Percentiles rank a stretch among this genome's conserved stretches.
These are phyloP conservation scores for Chroicocephalus ridibundus DNA, from an alignment of 2,113 vertebrate genomes.

Conservation along the genomic window DNA sequence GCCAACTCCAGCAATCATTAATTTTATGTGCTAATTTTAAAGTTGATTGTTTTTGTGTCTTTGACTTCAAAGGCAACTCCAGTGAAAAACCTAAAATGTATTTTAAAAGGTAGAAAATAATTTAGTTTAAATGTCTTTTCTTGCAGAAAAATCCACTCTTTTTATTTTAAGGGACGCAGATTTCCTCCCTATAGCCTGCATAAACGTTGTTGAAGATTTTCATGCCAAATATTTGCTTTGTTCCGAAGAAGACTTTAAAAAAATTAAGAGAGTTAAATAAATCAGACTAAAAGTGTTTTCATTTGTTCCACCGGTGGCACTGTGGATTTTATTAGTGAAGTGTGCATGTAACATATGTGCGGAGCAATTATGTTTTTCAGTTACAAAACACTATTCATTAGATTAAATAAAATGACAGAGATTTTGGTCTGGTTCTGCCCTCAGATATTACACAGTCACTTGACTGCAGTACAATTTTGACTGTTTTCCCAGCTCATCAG, in stretches of 20 bases:
- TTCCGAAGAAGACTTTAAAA: not conserved
- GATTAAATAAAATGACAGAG: conserved; percentile 68
- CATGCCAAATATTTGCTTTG: conserved; percentile 1
- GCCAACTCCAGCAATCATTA: conserved; percentile 72
- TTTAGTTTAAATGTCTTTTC: not conserved
- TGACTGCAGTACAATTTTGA: conserved; percentile 68
- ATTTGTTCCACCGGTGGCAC: conserved; percentile 49
- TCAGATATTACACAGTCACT: conserved; percentile 65
- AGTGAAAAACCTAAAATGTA: not conserved
- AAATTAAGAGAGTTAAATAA: not conserved
- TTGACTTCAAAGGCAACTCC: conserved; percentile 41
- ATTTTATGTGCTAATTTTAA: conserved; percentile 75
- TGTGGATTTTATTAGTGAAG: conserved; percentile 40
- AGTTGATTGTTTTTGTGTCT: conserved; percentile 54
- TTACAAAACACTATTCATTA: conserved; percentile 60
- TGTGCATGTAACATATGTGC: conserved; percentile 1
- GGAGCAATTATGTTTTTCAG: conserved; percentile 59
- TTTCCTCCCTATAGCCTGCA: not conserved
- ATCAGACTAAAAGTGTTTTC: not conserved
- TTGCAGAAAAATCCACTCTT: not conserved
- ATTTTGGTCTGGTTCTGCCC: conserved; percentile 60
- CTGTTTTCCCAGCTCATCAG: conserved; percentile 70
- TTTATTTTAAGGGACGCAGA: not conserved
- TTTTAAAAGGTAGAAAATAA: conserved; percentile 4
- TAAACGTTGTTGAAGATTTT: not conserved